Evolutionary conservation across 2,113 vertebrate species (phyloP).

Genomic region (Taxidea taxus): DNA sequence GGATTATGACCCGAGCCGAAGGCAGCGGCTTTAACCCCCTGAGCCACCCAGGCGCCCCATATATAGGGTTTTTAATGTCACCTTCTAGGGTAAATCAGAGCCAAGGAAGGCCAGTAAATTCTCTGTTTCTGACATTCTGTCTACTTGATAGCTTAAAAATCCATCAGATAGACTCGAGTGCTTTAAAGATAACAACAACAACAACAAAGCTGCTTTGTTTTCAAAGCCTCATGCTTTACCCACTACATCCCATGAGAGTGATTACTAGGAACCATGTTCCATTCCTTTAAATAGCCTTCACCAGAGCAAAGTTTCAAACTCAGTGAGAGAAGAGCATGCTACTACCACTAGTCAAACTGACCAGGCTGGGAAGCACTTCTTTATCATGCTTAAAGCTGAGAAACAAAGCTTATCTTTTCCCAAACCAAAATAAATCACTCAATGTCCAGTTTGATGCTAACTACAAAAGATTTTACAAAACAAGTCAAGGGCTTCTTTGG

Average conservation of each 20-base stretch:
- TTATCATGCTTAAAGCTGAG: background rate
- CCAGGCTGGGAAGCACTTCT: background rate
- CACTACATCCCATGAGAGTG: background rate
- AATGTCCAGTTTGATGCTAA: conserved; percentile 34
- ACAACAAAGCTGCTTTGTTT: background rate
- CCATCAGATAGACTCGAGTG: background rate
- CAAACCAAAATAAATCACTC: conserved; percentile 67
- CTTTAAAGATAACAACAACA: background rate
- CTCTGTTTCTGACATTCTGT: background rate
- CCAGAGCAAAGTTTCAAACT: background rate
- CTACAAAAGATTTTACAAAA: conserved; percentile 53
- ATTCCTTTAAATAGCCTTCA: background rate
- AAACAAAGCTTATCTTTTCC: conserved; percentile 50
- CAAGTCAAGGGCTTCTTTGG: background rate
- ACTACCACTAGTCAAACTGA: background rate
- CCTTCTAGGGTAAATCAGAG: background rate
- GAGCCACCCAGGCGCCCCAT: no score
- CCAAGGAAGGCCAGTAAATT: background rate
- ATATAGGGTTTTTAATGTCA: background rate
- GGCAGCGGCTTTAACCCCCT: no score
- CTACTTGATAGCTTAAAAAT: background rate
- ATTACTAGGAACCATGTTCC: background rate
- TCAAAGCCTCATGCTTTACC: background rate
- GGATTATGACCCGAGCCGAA: no score
- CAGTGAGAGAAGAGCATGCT: background rate